These are phyloP conservation scores for Zoanthus sansibaricus DNA, from an alignment of 92 coral and sea anemone genomes.

Conservation along the genomic window DNA sequence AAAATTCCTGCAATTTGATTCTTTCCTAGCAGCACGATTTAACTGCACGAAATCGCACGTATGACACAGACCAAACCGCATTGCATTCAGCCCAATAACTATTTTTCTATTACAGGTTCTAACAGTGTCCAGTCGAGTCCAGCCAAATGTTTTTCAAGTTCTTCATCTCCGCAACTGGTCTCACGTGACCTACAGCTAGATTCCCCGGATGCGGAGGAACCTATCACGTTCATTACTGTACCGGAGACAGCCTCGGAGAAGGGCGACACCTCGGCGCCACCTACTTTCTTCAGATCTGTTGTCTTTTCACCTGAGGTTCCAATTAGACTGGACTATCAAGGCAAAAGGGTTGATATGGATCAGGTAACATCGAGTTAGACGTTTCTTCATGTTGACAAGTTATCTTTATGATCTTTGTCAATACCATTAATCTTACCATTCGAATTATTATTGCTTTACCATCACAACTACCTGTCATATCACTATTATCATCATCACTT, in stretches of 20 bases:
- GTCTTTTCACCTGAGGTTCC: conserved; percentile 97
- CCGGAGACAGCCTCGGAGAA: conserved; percentile 63
- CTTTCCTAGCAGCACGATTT: no score
- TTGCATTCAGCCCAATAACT: neutral
- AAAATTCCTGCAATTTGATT: no score
- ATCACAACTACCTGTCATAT: neutral
- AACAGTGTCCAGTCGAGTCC: conserved; percentile 70
- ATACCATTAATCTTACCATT: neutral
- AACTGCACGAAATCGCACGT: no score
- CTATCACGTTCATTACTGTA: conserved; percentile 55
- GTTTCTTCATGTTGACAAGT: neutral
- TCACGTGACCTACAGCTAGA: conserved; percentile 63
- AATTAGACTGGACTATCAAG: conserved; percentile 95
- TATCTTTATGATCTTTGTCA: neutral
- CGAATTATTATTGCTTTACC: neutral
- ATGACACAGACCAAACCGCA: no score
- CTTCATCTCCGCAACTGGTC: conserved; percentile 17
- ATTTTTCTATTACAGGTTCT: conserved; percentile 43
- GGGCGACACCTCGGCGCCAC: conserved; percentile 54
- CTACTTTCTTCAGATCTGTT: conserved; percentile 93
- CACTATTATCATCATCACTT: neutral
- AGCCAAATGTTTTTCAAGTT: conserved; percentile 1
- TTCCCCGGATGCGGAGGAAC: conserved; percentile 67
- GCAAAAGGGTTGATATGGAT: conserved; percentile 96
- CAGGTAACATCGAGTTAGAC: conserved; percentile 63